phyloP scores from a whole-genome alignment of 1,140 invertebrate species.

The Drosophila neocordata region DNA sequence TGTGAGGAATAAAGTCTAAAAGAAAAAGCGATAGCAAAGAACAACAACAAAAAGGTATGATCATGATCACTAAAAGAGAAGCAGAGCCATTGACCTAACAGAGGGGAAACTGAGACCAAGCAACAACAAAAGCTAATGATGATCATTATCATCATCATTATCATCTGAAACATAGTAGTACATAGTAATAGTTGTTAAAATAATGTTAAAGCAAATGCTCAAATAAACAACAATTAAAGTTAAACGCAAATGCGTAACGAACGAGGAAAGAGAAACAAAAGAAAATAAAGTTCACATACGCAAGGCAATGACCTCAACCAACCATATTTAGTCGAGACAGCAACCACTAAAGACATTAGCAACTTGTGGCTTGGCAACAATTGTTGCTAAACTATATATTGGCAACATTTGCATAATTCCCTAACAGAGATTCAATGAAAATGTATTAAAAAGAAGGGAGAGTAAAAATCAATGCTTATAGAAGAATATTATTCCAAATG shows the following conservation, averaged over 20 bases:
- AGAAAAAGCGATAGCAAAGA: constrained; percentile 23
- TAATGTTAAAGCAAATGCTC: constrained; percentile 61
- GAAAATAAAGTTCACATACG: constrained; percentile 18
- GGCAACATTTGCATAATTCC: neutral
- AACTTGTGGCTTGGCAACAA: constrained; percentile 38
- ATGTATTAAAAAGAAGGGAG: neutral
- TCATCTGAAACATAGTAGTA: constrained; percentile 33
- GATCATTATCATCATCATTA: constrained; percentile 40
- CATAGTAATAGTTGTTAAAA: constrained; percentile 56
- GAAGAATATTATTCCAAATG: constrained; percentile 16
- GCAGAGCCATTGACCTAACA: constrained; percentile 26
- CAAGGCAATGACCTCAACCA: constrained; percentile 65
- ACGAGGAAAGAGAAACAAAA: constrained; percentile 20
- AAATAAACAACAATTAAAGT: constrained; percentile 73
- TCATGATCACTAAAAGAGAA: constrained; percentile 7
- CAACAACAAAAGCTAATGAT: constrained; percentile 51
- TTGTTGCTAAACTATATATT: neutral
- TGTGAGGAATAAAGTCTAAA: constrained; percentile 24
- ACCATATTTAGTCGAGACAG: constrained; percentile 36
- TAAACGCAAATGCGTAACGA: constrained; percentile 71
- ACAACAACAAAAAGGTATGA: constrained; percentile 25
- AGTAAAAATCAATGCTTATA: neutral
- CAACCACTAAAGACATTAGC: constrained; percentile 25
- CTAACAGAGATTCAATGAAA: neutral
- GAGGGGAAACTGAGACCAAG: constrained; percentile 59